These are phyloP conservation scores for Drosophila willistoni DNA, from an alignment of 1,140 invertebrate species.

Conservation along the genomic window DNA sequence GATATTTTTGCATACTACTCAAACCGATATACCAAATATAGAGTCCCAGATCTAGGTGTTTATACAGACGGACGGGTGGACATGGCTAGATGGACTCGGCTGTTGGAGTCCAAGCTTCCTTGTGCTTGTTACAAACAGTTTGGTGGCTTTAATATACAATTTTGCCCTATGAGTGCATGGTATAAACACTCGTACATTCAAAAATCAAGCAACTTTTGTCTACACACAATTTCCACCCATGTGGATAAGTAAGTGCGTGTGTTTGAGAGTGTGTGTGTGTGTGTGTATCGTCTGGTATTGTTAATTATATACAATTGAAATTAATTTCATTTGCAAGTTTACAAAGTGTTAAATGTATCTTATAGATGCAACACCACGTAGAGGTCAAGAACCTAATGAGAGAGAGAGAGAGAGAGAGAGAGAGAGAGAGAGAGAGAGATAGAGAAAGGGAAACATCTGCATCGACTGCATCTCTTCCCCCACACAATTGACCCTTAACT, in stretches of 20 bases:
- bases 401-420: not conserved
- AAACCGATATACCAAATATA: too few relatives aligned
- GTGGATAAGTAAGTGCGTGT: too few relatives aligned
- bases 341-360: conserved; percentile 68
- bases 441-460: too few relatives aligned
- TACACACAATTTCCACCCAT: conserved; percentile 5
- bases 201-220: not conserved
- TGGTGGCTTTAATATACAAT: too few relatives aligned
- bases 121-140: too few relatives aligned
- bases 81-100: too few relatives aligned
- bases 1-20: too few relatives aligned
- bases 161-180: too few relatives aligned
- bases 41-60: too few relatives aligned
- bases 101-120: too few relatives aligned
- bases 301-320: conserved; percentile 68
- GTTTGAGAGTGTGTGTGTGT: not conserved
- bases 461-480: conserved; percentile 14
- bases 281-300: conserved; percentile 34
- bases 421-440: not conserved
- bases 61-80: too few relatives aligned
- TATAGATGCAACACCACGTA: conserved; percentile 20
- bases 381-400: conserved; percentile 65
- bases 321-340: conserved; percentile 55
- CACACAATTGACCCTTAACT: conserved; percentile 66
- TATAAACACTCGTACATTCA: not conserved